phyloP scores from a whole-genome alignment of 1,140 invertebrate species.

The Reticulitermes speratus region DNA sequence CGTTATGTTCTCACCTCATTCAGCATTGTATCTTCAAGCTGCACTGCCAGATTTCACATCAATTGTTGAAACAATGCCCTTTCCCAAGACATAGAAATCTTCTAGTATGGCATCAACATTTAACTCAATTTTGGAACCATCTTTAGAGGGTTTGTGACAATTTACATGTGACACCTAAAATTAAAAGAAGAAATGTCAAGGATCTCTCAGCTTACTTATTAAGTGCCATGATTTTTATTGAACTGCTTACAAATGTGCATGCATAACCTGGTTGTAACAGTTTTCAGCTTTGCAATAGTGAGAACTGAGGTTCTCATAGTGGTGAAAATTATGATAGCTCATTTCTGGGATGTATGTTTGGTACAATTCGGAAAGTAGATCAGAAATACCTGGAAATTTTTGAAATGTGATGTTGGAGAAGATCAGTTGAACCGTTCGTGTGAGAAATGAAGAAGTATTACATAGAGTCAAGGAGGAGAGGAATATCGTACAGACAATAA shows the following conservation, averaged over 20 bases:
- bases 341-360: too few relatives aligned
- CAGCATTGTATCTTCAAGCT: neutral
- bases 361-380: too few relatives aligned
- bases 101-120: slow-evolving; percentile 68
- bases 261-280: too few relatives aligned
- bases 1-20: neutral
- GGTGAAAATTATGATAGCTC: too few relatives aligned
- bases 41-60: slow-evolving; percentile 32
- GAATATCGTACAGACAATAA: too few relatives aligned
- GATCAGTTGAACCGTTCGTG: too few relatives aligned
- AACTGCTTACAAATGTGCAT: neutral
- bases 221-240: too few relatives aligned
- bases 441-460: too few relatives aligned
- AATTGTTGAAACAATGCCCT: slow-evolving; percentile 54
- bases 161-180: slow-evolving; percentile 46
- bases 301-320: too few relatives aligned
- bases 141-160: slow-evolving; percentile 49
- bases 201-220: neutral
- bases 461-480: too few relatives aligned
- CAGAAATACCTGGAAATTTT: too few relatives aligned
- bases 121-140: slow-evolving; percentile 53
- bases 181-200: slow-evolving; percentile 27
- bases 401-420: too few relatives aligned
- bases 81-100: slow-evolving; percentile 69
- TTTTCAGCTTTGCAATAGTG: neutral